These are phyloP conservation scores for Pilophorus perplexus DNA, from an alignment of 2,888 invertebrate species.

Conservation along the genomic window DNA sequence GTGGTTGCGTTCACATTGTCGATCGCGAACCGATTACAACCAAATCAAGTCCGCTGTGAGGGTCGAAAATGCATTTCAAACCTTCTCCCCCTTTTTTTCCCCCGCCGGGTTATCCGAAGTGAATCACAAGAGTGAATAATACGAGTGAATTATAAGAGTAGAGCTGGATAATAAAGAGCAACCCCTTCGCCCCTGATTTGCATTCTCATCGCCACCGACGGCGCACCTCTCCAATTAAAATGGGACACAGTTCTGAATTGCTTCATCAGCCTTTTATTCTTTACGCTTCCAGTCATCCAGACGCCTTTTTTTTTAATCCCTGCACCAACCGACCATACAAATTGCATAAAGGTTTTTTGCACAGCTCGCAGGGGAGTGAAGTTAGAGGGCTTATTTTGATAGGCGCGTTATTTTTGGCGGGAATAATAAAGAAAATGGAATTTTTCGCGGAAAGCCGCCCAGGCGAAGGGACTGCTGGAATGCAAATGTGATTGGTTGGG, in stretches of 20 bases:
- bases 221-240: constrained; percentile 35
- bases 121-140: constrained; percentile 30
- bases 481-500: constrained; percentile 35
- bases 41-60: too few species aligned
- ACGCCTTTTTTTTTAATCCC: constrained; percentile 1
- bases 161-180: too few species aligned
- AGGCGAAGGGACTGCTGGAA: constrained; percentile 1
- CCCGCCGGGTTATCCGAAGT: neutral
- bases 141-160: constrained; percentile 7
- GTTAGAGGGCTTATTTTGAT: constrained; percentile 34
- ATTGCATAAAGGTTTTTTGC: constrained; percentile 22
- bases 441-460: too few species aligned
- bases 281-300: constrained; percentile 20
- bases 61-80: too few species aligned
- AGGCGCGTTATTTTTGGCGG: constrained; percentile 36
- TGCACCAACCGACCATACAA: constrained; percentile 28
- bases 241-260: constrained; percentile 31
- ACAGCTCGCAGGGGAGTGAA: neutral
- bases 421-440: constrained; percentile 35
- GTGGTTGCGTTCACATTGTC: too few species aligned
- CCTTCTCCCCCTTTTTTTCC: neutral
- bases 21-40: too few species aligned
- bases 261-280: constrained; percentile 36
- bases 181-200: constrained; percentile 27
- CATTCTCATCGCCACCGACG: constrained; percentile 24